Percentiles rank a stretch among this genome's conserved stretches.
These are phyloP conservation scores for Drosophila auraria DNA, from an alignment of 1,140 invertebrate species.

Conservation along the genomic window DNA sequence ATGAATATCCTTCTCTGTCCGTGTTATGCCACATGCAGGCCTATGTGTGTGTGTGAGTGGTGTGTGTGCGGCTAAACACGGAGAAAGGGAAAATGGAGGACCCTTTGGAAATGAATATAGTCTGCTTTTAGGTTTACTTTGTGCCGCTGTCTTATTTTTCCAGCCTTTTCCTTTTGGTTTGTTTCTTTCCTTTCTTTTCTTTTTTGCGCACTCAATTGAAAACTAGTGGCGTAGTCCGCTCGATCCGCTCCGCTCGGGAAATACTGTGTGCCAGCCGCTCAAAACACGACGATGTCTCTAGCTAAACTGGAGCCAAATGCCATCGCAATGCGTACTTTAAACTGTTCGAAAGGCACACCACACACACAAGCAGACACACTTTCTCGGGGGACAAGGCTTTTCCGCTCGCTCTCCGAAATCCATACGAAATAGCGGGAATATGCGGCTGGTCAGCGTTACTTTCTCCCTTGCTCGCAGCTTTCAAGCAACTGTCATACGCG, in stretches of 20 bases:
- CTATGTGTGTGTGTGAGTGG: constrained; percentile 22
- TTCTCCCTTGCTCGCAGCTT: constrained; percentile 25
- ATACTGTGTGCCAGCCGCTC: constrained; percentile 56
- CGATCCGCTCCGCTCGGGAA: constrained; percentile 51
- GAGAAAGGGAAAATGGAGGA: constrained; percentile 5
- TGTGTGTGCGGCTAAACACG: constrained; percentile 18
- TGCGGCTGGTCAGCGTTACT: constrained; percentile 26
- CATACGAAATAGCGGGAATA: constrained; percentile 25
- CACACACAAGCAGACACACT: background rate
- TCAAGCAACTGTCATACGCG: constrained; percentile 62
- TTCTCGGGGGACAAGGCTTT: constrained; percentile 17
- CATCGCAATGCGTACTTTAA: constrained; percentile 78
- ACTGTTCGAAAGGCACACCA: constrained; percentile 61
- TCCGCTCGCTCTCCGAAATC: constrained; percentile 8
- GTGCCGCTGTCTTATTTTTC: constrained; percentile 24
- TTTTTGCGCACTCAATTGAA: constrained; percentile 42
- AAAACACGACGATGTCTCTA: constrained; percentile 80
- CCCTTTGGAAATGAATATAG: constrained; percentile 36
- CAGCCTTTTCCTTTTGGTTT: constrained; percentile 21
- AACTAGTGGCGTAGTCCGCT: constrained; percentile 42
- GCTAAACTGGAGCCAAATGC: constrained; percentile 75
- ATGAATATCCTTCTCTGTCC: constrained; percentile 30
- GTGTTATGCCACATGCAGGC: constrained; percentile 49
- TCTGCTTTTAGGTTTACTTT: constrained; percentile 42
- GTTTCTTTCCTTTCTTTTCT: constrained; percentile 10